Base-by-base conservation (phyloP, 2,888 invertebrate species). In the Drosophila phalerata region DNA sequence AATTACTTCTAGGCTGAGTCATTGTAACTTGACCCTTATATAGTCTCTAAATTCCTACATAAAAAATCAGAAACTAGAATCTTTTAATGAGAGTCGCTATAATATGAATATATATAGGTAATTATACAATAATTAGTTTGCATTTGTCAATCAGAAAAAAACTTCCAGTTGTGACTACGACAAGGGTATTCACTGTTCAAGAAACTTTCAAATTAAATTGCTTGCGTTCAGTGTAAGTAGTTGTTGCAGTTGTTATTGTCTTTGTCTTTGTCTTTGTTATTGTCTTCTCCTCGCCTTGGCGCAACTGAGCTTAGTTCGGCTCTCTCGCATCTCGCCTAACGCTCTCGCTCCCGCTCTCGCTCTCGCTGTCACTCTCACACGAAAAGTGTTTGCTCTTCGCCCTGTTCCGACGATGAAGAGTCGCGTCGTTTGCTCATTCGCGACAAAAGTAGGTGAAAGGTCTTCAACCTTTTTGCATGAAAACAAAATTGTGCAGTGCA, bases 381-480 rank as follows among this genome's bases (percentile, higher is more conserved):
- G 43, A 65, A 58, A 66, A 63, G 45, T 34, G 25, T 43, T 62
- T 68, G 58, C 61, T 73, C 65, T 74, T 73, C 60, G 65, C 73
- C 60, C 69, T 72, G 77, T 61, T 43, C 67, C 63, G 60, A 71
- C n/a, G 58, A 19, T 17, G 37, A 9, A 22, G 22, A 22, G 8
- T 38, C 60, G 51, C n/a, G 10, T 40, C 49, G 51, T 25, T 56
- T 28, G 62, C 51, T 60, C 60, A 69, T 51, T 55, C 51, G 73
- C 65, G 56, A 78, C 80, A 88, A 90, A 91, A 91, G 91, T 91
- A 91, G 90, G 90, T 91, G 90, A 91, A 91, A 91, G 90, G 90
- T 91, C 85, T 85, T 88, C 81, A 85, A 85, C 85, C 85, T 85
- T 85, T 84, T 83, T 83, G 85, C 85, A 85, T 88, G 88, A 85